Evolutionary conservation across 2,888 invertebrate genomes (phyloP), one percentile per base, ranked within the genome.

Genomic region (Netelia melanura): DNA sequence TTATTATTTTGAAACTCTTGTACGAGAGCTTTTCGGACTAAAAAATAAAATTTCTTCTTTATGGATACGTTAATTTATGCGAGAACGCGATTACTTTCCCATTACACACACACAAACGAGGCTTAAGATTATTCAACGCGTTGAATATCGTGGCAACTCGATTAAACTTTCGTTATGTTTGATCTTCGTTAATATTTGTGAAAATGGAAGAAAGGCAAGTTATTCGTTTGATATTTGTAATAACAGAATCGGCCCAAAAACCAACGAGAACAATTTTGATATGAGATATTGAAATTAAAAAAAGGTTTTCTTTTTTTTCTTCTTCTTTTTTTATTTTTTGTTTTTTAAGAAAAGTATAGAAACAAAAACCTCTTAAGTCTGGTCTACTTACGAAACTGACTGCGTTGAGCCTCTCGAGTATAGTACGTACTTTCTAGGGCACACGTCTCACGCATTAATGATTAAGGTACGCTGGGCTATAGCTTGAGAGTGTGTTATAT

Each of bases 381-480:
- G 90, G 90, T 93, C 93, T 93, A 93, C 93, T 93, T 93, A 93
- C 93, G 93, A 93, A 93, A 93, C 90, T 92, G 93, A 93, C 91
- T 92, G 91, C 92, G 93, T 93, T 92, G 92, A 90, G 92, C 92
- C 92, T 91, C 91, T 91, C 90, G 91, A 92, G 93, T 93, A 92
- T 92, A 93, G 91, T 92, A 93, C 91, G 92, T 92, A 93, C 91
- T 93, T 91, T 93, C 93, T 93, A 93, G 92, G 92, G 92, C 93
- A 93, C 92, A 93, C 92, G 92, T 92, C 92, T 93, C 92, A 93
- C 93, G 91, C 91, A 92, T 93, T 93, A 92, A 92, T 92, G 92
- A 85, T 92, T 91, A 91, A 93, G 91, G 90, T 92, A 92, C 90
- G 89, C 90, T 91, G 90, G 85, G 85, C 92, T 92, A 92, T 92